These are phyloP conservation scores for Nemotelus nigrinus DNA, from an alignment of 2,888 invertebrate genomes.

Conservation along the genomic window DNA sequence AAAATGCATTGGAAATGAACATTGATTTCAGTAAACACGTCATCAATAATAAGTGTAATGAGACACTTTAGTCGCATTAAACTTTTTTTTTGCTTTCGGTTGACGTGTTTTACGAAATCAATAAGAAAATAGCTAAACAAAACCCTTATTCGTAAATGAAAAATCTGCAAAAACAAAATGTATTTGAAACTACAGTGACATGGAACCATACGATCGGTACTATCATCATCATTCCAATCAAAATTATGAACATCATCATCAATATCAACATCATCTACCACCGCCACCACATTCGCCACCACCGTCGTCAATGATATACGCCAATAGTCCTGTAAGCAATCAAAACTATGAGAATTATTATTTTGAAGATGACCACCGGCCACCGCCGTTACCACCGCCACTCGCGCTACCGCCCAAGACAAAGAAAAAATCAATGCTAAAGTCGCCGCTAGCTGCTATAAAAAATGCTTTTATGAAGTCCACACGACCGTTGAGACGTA, in stretches of 20 bases:
- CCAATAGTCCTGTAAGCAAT: conserved; percentile 47
- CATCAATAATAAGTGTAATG: too few relatives aligned
- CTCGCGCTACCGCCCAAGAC: conserved; percentile 60
- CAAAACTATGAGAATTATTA: conserved; percentile 49
- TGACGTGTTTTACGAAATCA: background rate
- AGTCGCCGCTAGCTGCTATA: conserved; percentile 62
- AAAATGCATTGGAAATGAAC: background rate
- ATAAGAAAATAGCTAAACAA: too few relatives aligned
- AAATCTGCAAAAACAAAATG: too few relatives aligned
- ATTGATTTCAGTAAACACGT: too few relatives aligned
- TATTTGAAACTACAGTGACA: conserved; percentile 60
- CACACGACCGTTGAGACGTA: conserved; percentile 62
- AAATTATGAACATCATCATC: conserved; percentile 56
- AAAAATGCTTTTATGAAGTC: conserved; percentile 64
- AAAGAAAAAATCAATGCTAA: conserved; percentile 63
- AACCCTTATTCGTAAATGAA: too few relatives aligned
- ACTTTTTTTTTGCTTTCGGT: background rate
- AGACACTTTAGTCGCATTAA: too few relatives aligned
- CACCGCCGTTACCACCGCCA: conserved; percentile 54
- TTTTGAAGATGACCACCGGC: conserved; percentile 22
- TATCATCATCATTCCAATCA: conserved; percentile 58
- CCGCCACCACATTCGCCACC: conserved; percentile 49
- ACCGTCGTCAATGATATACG: conserved; percentile 46
- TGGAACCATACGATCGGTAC: conserved; percentile 64
- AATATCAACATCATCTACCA: conserved; percentile 51